phyloP scores from a whole-genome alignment of 1,140 invertebrate species.

The Spodoptera frugiperda region DNA sequence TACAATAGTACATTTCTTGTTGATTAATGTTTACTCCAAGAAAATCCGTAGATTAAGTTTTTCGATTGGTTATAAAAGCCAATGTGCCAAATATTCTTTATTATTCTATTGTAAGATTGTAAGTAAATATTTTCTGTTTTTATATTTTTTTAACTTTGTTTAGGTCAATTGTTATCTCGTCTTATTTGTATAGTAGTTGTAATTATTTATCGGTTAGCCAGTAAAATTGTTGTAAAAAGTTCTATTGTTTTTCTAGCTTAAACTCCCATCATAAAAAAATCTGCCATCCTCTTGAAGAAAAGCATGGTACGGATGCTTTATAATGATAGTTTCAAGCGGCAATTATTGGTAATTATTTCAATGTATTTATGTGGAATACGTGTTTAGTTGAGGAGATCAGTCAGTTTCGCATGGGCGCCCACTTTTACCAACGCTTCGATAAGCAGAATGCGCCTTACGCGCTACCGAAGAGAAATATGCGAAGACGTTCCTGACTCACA shows the following conservation, averaged over 20 bases:
- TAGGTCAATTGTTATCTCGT: slow-evolving; percentile 1
- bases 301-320: slow-evolving; percentile 8
- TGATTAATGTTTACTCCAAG: background rate
- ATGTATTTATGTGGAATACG: slow-evolving; percentile 43
- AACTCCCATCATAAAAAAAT: background rate
- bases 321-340: slow-evolving; percentile 23
- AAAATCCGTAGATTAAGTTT: slow-evolving; percentile 12
- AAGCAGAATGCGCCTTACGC: slow-evolving; percentile 58
- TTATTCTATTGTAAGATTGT: background rate
- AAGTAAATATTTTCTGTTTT: slow-evolving; percentile 9
- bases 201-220: slow-evolving; percentile 35
- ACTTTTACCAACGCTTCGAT: slow-evolving; percentile 81
- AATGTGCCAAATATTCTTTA: slow-evolving; percentile 27
- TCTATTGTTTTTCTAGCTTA: background rate
- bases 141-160: background rate
- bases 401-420: slow-evolving; percentile 67
- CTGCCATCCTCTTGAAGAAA: background rate
- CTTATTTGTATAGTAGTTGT: slow-evolving; percentile 41
- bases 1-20: background rate
- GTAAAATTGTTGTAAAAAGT: slow-evolving; percentile 35
- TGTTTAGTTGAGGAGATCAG: slow-evolving; percentile 61
- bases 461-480: slow-evolving; percentile 23
- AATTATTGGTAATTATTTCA: slow-evolving; percentile 38
- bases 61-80: slow-evolving; percentile 3
- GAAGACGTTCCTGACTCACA: slow-evolving; percentile 19